phyloP scores from a whole-genome alignment of 2,113 vertebrate species.

The Myotis davidii region DNA sequence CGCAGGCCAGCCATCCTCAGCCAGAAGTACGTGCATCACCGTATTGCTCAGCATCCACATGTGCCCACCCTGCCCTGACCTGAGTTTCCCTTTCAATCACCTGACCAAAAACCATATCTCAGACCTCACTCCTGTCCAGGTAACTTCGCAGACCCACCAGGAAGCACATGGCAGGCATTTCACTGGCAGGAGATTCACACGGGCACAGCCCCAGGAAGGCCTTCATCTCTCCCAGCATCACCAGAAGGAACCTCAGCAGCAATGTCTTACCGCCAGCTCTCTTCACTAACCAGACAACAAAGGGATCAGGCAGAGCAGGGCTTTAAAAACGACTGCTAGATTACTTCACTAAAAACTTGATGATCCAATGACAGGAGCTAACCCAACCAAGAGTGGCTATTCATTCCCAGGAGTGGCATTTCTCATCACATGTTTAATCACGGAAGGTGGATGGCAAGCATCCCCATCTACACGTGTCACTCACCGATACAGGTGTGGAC shows the following conservation, averaged over 20 bases:
- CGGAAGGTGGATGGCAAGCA: neutral
- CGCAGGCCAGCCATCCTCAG: neutral
- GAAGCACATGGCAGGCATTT: neutral
- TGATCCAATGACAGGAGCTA: too few species aligned
- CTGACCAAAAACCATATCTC: neutral
- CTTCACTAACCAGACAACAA: neutral
- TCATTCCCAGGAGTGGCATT: neutral
- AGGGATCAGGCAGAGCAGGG: neutral
- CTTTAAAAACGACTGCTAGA: neutral
- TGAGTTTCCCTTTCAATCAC: neutral
- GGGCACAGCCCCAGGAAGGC: neutral
- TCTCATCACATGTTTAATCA: neutral
- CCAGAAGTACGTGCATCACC: neutral
- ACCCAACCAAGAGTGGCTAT: neutral
- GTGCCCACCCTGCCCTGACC: neutral
- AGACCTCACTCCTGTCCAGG: neutral
- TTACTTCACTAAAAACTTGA: neutral
- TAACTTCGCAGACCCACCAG: neutral
- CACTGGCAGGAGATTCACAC: neutral
- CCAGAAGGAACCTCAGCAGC: neutral
- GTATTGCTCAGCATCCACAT: neutral
- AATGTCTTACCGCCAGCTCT: neutral
- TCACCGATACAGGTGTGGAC: slow-evolving; percentile 98
- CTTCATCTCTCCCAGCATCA: neutral
- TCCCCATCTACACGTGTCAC: slow-evolving; percentile 71